Evolutionary conservation across 2,797 vertebrate species (phyloP), one percentile per base, ranked within the genome.

Genomic region (Dendrocincla fuliginosa): DNA sequence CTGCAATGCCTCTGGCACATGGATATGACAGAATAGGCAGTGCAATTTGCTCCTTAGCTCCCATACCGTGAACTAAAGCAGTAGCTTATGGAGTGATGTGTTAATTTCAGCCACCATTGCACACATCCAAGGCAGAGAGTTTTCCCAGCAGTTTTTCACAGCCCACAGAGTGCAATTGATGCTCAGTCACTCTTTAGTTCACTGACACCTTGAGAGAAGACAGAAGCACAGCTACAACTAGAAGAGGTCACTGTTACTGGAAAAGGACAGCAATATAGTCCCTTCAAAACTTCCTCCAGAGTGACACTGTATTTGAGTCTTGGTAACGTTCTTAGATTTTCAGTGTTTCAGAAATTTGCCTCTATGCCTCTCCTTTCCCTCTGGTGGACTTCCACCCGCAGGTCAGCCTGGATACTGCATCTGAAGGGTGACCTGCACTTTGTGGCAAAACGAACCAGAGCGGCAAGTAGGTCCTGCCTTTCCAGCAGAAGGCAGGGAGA

Each of bases 361-460:
- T 59, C 61, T 3, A 1, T 47, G 59, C 3, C 2, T 78, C 76
- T 33, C 5, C 70, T 90, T 84, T 81, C 28, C 47, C 78, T 94
- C 91, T 78, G 61, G 76, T 78, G 91, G 93, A 81, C 85, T 88
- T 90, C 93, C 93, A 91, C 94, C 94, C 76, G 1, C 94, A 96
- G 93, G 95, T 92, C 89, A 85, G 78, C 78, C 67, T 49, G 78
- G 39, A 95, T 89, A 94, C 59, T 96, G 83, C 96, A 96, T 64
- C 79, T 63, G 60, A 77, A 28, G 44, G 20, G 68, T 74, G 52
- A 85, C 85, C 75, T 30, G 70, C 10, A 3, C 67, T 17, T 24
- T 1, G 50, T 33, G 68, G 47, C 50, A 57, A 32, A 85, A 59
- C 15, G 39, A 32, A 13, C n/a, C 68, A n/a, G 35, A 65, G 41